Base-by-base conservation (phyloP, 2,888 invertebrate species). In the Athalia rosae region DNA sequence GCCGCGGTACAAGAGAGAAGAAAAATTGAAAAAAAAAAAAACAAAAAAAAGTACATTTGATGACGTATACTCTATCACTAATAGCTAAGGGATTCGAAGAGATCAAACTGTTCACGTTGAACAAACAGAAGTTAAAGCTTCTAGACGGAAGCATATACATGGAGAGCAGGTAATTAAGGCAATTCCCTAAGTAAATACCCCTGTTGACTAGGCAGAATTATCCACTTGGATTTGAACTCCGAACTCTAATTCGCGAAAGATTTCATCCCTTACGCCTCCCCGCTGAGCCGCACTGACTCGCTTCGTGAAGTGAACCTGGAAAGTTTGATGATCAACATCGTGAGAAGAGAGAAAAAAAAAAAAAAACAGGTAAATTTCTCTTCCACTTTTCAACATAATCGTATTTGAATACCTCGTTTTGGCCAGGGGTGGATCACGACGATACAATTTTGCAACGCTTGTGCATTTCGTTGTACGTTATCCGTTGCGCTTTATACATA, bases 191-290 rank as follows among this genome's bases (percentile, higher is more conserved):
- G 58, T 71, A 71, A 71, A 71, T 71, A 71, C 41, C 13, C 56
- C 71, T 71, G 45, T 71, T 58, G 71, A 59, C 71, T 71, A 56
- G n/a, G 58, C 71, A 47, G 43, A 71, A 71, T 71, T 71, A 71
- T 71, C 43, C n/a, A 13, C 43, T 58, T 8, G 6, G 47, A 58
- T 71, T 9, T 59, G 71, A 58, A 58, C 58, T 71, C 13, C 50
- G 71, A 58, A 58, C 58, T 58, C 11, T 59, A 45, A 56, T 13
- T 71, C 50, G 45, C 41, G 50, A 71, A 71, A 58, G n/a, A 58
- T 71, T 58, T 45, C 58, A 45, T 71, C 58, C 58, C 58, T 56
- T 59, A 48, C 41, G 56, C 41, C 8, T 6, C 13, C 43, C 7
- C 9, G 58, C 5, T 45, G 43, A 45, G 50, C 15, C n/a, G 53